phyloP scores from a whole-genome alignment of 1,140 invertebrate genomes.

The Bombus confusus region DNA sequence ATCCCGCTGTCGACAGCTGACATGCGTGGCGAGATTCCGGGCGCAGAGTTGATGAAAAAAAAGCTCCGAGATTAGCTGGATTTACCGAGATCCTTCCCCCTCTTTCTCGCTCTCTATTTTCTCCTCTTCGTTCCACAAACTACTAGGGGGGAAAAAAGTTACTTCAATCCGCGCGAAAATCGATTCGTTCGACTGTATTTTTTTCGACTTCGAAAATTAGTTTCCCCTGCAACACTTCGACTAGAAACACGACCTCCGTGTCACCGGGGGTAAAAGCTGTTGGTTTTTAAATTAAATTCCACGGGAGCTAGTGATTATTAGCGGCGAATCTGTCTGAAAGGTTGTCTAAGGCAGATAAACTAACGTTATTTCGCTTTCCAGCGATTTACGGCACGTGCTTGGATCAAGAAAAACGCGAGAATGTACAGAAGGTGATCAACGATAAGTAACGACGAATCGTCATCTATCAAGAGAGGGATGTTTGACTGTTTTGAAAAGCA shows the following conservation, averaged over 20 bases:
- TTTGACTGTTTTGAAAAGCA: no score
- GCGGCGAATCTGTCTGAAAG: not conserved
- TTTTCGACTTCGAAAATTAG: not conserved
- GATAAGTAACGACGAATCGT: no score
- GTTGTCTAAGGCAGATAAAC: no score
- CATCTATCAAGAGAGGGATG: no score
- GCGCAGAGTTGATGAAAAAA: constrained; percentile 6
- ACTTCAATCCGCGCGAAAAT: not conserved
- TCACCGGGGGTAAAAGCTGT: not conserved
- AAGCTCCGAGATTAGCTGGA: constrained; percentile 3
- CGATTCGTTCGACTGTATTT: not conserved
- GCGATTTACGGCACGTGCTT: no score
- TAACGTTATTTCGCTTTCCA: no score
- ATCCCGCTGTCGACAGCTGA: not conserved
- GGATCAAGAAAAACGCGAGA: no score
- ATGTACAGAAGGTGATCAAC: no score
- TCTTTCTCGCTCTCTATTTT: not conserved
- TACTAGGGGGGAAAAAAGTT: not conserved
- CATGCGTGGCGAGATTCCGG: no score
- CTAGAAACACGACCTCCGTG: not conserved
- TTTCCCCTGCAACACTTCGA: not conserved
- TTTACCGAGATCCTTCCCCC: not conserved
- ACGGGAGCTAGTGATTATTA: not conserved
- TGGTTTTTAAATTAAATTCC: not conserved
- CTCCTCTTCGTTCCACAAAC: not conserved